Conservation (phyloP, 2,888 invertebrate species). For the Panorpa germanica region DNA sequence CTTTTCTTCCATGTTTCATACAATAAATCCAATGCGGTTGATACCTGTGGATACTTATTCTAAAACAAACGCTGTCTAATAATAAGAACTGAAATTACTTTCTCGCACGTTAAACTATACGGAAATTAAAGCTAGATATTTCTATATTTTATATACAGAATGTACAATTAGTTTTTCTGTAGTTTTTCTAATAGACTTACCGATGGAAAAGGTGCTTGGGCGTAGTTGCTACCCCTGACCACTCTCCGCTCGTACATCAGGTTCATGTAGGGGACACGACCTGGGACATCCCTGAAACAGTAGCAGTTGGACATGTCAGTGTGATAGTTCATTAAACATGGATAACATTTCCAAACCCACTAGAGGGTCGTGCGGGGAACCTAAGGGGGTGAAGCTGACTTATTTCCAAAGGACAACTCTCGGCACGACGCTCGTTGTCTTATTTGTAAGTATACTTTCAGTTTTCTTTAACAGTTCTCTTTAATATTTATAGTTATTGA, state of each 20-base stretch:
- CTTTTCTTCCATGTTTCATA: too few species aligned
- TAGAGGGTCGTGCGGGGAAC: neutral
- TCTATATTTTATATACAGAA: neutral
- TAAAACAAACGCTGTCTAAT: too few species aligned
- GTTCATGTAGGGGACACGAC: conserved; percentile 44
- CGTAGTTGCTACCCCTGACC: conserved; percentile 66
- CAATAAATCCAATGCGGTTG: too few species aligned
- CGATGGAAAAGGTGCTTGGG: conserved; percentile 22
- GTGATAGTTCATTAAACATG: neutral
- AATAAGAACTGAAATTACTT: too few species aligned
- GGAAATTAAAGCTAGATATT: neutral
- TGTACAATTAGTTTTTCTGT: neutral
- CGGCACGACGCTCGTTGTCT: too few species aligned
- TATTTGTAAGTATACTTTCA: too few species aligned
- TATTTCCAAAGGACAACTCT: too few species aligned
- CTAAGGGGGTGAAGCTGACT: too few species aligned
- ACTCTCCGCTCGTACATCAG: conserved; percentile 81
- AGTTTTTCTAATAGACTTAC: conserved; percentile 11
- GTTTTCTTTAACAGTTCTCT: too few species aligned
- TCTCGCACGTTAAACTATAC: too few species aligned
- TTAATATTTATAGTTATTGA: too few species aligned
- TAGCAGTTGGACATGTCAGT: conserved; percentile 10
- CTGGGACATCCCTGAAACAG: conserved; percentile 28
- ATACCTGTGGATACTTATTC: too few species aligned
- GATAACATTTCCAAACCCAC: neutral